Conservation (phyloP, 2,113 vertebrate species). For the Tenebrosternarchus preto region DNA sequence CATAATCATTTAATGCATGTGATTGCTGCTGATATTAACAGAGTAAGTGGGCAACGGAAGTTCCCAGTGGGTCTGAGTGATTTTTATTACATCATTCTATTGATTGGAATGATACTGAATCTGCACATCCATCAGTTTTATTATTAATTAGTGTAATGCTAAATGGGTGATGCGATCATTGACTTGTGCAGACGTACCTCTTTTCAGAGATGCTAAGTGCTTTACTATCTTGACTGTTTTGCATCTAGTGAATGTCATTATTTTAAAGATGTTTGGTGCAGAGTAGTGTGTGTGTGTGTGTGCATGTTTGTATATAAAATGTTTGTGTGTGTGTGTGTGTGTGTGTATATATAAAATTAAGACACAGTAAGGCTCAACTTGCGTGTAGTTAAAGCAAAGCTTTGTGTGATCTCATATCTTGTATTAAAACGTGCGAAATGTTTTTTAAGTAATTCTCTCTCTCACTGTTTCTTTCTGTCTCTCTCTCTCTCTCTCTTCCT, state of each 20-base stretch:
- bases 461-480: background rate
- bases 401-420: too few species aligned
- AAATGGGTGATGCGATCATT: background rate
- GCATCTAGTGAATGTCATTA: too few species aligned
- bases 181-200: background rate
- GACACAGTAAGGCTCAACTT: too few species aligned
- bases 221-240: background rate
- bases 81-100: conserved; percentile 3
- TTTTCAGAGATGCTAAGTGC: background rate
- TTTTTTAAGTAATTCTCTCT: too few species aligned
- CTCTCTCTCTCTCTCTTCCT: conserved; percentile 6
- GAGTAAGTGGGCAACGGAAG: background rate
- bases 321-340: too few species aligned
- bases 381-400: too few species aligned
- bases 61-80: background rate
- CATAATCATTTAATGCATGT: background rate
- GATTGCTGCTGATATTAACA: background rate
- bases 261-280: too few species aligned
- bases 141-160: background rate
- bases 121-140: background rate
- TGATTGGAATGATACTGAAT: conserved; percentile 2
- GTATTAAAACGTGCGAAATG: too few species aligned
- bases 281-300: too few species aligned
- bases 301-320: too few species aligned
- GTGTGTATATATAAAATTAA: too few species aligned